phyloP scores from a whole-genome alignment of 2,113 vertebrate species.

The Bungarus multicinctus region DNA sequence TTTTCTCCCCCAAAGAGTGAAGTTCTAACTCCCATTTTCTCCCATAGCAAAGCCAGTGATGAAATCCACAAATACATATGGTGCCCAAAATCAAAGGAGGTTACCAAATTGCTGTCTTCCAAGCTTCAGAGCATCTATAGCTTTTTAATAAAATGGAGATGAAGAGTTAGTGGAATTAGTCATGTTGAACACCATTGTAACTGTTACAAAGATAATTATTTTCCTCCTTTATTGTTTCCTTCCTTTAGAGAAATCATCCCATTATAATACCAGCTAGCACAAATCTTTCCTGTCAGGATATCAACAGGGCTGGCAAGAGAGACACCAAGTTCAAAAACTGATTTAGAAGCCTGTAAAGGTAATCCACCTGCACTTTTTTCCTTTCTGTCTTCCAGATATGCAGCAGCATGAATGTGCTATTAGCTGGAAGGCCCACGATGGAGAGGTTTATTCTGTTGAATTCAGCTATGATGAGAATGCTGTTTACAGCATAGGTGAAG shows the following conservation, averaged over 20 bases:
- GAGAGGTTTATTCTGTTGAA: slow-evolving; percentile 95
- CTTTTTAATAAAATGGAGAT: background rate
- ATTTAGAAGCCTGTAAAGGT: background rate
- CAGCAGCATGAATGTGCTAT: slow-evolving; percentile 94
- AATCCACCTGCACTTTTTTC: background rate
- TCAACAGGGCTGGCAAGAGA: background rate
- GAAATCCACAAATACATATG: background rate
- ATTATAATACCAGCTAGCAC: background rate
- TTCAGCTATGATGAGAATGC: slow-evolving; percentile 98
- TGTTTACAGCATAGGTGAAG: slow-evolving; percentile 93
- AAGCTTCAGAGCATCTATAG: background rate
- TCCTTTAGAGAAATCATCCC: background rate
- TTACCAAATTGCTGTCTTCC: background rate
- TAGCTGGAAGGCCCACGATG: slow-evolving; percentile 93
- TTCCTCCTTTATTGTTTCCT: background rate
- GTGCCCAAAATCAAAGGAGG: background rate
- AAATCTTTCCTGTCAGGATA: background rate
- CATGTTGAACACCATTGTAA: background rate
- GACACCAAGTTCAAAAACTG: background rate
- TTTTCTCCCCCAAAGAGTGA: background rate
- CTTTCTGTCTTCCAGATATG: slow-evolving; percentile 79
- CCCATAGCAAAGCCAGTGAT: background rate
- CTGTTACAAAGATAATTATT: background rate
- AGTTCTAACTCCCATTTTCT: background rate
- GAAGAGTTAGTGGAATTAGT: background rate